Evolutionary conservation across 2,888 invertebrate species (phyloP), one percentile per base, ranked within the genome.

Genomic region (Lasius fuliginosus): DNA sequence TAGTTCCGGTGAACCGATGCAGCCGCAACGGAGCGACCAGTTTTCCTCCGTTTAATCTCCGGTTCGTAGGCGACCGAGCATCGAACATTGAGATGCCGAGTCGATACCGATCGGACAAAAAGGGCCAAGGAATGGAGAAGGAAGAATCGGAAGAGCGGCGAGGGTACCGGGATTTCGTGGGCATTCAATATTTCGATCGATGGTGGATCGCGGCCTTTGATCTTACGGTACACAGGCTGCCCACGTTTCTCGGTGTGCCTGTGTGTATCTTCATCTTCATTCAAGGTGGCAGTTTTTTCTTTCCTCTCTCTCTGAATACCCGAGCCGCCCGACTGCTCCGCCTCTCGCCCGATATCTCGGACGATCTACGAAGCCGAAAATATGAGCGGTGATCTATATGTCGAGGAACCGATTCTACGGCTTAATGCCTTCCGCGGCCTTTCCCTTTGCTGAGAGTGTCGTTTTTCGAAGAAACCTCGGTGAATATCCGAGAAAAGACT

Each of bases 151-250:
- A 90, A 90, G 91, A 90, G 89, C 90, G 90, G 88, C 85, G 77
- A 84, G 85, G 90, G 87, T 58, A 76, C 0, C 49, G 40, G 18
- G 18, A 65, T 67, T 77, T 67, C 46, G 56, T 53, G 18, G 27
- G 90, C 87, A 91, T 91, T 91, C 90, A 92, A 92, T 91, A 92
- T 92, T 92, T 92, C 91, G 91, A 92, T 92, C 91, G 91, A 81
- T 85, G 87, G 40, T 40, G 30, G 67, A 67, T 46, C 67, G 27
- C 75, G 64, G 56, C 86, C 92, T 92, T 92, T 92, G 92, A 92
- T 92, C 92, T 92, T 86, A 76, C 84, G 89, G 91, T 91, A 91
- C 90, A 92, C 92, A 90, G 90, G 91, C 92, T 92, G 92, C 92
- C 92, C 89, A 91, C 90, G 91, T 88, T 91, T 91, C 30, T 40